Evolutionary conservation across 2,888 invertebrate genomes (phyloP), one percentile per base, ranked within the genome.

Genomic region (Caenorhabditis zanzibari): DNA sequence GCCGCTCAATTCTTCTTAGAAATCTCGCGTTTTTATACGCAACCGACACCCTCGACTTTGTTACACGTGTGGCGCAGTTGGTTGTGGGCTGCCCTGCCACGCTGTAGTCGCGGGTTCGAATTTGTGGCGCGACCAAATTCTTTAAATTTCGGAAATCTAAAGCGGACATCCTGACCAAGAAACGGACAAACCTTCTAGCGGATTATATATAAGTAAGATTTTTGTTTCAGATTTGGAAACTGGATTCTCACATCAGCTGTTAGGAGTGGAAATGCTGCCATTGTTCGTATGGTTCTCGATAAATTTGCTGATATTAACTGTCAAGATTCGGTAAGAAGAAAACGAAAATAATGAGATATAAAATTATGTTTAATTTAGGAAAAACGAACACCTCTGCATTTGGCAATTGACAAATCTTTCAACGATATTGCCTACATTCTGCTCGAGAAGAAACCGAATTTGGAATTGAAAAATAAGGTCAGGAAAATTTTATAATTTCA

Each of bases 301-400:
- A 97, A 97, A 92, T 97, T 98, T 93, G 98, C 97, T 0, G 98
- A 99, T 93, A 96, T 98, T 0, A 97, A 99, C 93, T 95, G 97
- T 26, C 95, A 96, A 69, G 98, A 98, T 82, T 96, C 97, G 93
- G 95, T 88, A 7, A 68, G 81, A 44, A 6, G 6, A 24, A 4
- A 38, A 52, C n/a, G 5, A 26, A 41, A 12, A 19, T 28, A 22
- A 38, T 38, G 38, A 38, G 0, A 24, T 2, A 41, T 1, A 32
- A 38, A 19, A n/a, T n/a, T 16, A 52, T n/a, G 4, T 24, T 0
- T 44, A 22, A 54, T 85, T 63, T 89, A 95, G 94, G 98, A 98
- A 92, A 95, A 95, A 89, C 97, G 98, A 93, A 97, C 97, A 0
- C 97, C 98, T 0, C 95, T 97, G 19, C 98, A 98, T 93, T 96